Evolutionary conservation across 1,140 invertebrate genomes (phyloP).

Genomic region (Lordiphosa mommai): DNA sequence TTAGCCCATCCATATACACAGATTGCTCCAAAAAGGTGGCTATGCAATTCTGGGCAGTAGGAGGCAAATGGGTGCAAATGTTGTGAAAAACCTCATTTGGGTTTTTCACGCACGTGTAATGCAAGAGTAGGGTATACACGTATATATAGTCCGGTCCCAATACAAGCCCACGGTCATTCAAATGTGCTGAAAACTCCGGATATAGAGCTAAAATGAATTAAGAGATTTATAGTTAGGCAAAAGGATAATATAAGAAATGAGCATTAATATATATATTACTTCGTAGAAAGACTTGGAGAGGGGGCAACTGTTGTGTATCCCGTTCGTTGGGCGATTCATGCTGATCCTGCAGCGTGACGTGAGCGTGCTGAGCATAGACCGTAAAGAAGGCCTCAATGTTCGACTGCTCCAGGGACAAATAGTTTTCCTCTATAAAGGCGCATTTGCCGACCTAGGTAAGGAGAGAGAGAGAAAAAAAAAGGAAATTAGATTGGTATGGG

Average conservation of each 20-base stretch:
- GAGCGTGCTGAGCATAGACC: slow-evolving; percentile 22
- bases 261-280: too few species aligned
- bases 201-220: slow-evolving; percentile 44
- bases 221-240: too few species aligned
- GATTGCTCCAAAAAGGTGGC: slow-evolving; percentile 49
- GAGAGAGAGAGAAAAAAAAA: too few species aligned
- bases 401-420: slow-evolving; percentile 44
- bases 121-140: slow-evolving; percentile 61
- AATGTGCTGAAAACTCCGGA: slow-evolving; percentile 43
- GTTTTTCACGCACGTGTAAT: slow-evolving; percentile 62
- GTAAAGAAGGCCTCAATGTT: slow-evolving; percentile 60
- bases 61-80: slow-evolving; percentile 51
- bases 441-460: neutral
- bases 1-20: slow-evolving; percentile 23
- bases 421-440: neutral
- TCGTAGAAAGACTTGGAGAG: slow-evolving; percentile 20
- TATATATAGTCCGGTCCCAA: slow-evolving; percentile 45
- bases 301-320: too few species aligned
- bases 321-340: neutral
- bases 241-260: too few species aligned
- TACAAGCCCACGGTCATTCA: slow-evolving; percentile 25
- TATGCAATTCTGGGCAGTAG: slow-evolving; percentile 38
- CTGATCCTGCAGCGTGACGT: slow-evolving; percentile 9
- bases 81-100: slow-evolving; percentile 51
- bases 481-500: too few species aligned